phyloP scores from a whole-genome alignment of 2,888 invertebrate species.

The Tanypteryx hageni region DNA sequence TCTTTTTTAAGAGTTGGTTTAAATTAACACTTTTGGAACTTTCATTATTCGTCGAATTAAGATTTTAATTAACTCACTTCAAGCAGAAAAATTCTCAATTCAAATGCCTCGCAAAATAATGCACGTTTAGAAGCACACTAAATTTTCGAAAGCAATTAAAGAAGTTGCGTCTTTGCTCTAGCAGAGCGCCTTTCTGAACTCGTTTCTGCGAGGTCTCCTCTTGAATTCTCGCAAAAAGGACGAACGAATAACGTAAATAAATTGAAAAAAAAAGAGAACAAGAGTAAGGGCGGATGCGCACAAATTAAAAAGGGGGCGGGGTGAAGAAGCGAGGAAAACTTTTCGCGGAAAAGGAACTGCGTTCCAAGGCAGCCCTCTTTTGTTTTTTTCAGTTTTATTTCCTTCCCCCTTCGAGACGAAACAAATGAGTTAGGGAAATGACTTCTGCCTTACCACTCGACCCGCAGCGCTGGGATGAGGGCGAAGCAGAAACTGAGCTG shows the following conservation, averaged over 20 bases:
- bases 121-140: neutral
- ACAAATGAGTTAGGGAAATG: constrained; percentile 62
- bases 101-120: neutral
- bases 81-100: neutral
- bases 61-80: neutral
- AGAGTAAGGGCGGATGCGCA: neutral
- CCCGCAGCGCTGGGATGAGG: neutral
- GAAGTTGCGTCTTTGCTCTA: constrained; percentile 45
- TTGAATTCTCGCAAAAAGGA: constrained; percentile 4
- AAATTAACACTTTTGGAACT: neutral
- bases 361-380: constrained; percentile 51
- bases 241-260: constrained; percentile 41
- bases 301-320: constrained; percentile 22
- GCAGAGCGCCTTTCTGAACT: constrained; percentile 16
- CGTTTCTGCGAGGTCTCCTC: constrained; percentile 9
- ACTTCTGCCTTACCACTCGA: constrained; percentile 50
- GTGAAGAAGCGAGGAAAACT: neutral
- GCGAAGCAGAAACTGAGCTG: too few relatives aligned
- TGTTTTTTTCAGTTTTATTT: constrained; percentile 34
- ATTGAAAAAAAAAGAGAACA: neutral
- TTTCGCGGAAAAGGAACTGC: constrained; percentile 59
- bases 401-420: constrained; percentile 41
- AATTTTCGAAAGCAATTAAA: constrained; percentile 59
- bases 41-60: neutral
- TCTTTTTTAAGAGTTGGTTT: too few relatives aligned